Evolutionary conservation across 2,888 invertebrate genomes (phyloP).

Genomic region (Pasiphila rectangulata): DNA sequence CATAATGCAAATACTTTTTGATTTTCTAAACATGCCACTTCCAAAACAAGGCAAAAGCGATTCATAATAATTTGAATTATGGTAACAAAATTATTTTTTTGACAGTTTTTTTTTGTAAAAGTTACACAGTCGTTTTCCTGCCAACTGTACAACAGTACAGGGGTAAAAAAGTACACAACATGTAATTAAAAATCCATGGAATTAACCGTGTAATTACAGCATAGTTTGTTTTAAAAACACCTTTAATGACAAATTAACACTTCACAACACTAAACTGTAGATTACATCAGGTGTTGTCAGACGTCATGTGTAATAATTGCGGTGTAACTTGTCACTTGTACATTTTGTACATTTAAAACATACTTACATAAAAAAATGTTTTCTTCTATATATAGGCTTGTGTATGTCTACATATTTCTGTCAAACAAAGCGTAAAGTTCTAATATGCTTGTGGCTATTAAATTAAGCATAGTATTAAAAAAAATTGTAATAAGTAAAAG

Average conservation of each 20-base stretch:
- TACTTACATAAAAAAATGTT: not conserved
- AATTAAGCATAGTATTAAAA: too few species aligned
- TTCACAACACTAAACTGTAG: conserved; percentile 14
- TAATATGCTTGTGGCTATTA: too few species aligned
- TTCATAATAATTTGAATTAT: too few species aligned
- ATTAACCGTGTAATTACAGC: conserved; percentile 26
- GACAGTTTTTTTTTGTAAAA: not conserved
- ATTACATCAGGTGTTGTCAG: conserved; percentile 15
- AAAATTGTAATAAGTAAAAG: too few species aligned
- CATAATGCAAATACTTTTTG: too few species aligned
- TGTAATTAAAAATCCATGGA: conserved; percentile 33
- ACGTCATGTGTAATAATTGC: conserved; percentile 9
- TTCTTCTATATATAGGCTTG: not conserved
- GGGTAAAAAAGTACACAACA: conserved; percentile 19
- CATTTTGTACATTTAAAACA: too few species aligned
- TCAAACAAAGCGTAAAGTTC: too few species aligned
- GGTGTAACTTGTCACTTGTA: not conserved
- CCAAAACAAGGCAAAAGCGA: too few species aligned
- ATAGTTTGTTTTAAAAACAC: conserved; percentile 30
- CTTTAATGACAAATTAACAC: conserved; percentile 27
- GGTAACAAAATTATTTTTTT: not conserved
- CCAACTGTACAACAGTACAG: conserved; percentile 9
- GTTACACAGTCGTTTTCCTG: not conserved
- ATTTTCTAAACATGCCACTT: too few species aligned
- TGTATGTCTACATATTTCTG: too few species aligned